These are phyloP conservation scores for Parnassius apollo DNA, from an alignment of 2,888 invertebrate species.

Conservation along the genomic window DNA sequence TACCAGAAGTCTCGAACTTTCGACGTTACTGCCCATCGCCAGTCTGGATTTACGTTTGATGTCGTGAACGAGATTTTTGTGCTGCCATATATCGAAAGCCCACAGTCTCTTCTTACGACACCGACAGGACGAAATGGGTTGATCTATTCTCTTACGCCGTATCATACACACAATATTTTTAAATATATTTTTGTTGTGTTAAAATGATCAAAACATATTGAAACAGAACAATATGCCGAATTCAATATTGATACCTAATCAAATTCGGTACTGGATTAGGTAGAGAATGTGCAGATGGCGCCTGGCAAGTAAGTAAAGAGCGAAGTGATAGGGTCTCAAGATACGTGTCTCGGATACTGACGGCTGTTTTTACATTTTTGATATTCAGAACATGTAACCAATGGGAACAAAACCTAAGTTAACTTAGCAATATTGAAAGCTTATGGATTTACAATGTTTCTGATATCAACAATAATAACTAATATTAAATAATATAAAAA, in stretches of 20 bases:
- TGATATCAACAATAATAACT: slow-evolving; percentile 54
- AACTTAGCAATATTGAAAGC: slow-evolving; percentile 78
- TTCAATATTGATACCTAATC: slow-evolving; percentile 67
- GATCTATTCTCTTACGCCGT: no score
- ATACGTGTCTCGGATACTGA: slow-evolving; percentile 78
- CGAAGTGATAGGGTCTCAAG: slow-evolving; percentile 79
- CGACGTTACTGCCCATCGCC: no score
- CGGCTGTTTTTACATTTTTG: slow-evolving; percentile 77
- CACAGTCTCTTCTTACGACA: no score
- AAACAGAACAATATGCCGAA: slow-evolving; percentile 41
- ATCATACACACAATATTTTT: no score
- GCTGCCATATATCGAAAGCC: no score
- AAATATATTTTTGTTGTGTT: no score
- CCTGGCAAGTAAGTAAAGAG: slow-evolving; percentile 76
- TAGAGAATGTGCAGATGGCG: slow-evolving; percentile 77
- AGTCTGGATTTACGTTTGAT: no score
- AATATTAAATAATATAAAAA: slow-evolving; percentile 28
- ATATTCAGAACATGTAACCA: slow-evolving; percentile 78
- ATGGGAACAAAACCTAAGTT: slow-evolving; percentile 78
- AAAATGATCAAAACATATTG: background rate
- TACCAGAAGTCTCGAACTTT: no score
- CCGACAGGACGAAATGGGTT: no score
- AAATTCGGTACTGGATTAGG: slow-evolving; percentile 77
- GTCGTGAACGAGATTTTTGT: no score
- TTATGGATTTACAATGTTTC: slow-evolving; percentile 78